These are phyloP conservation scores for Eulemur mongoz DNA, from an alignment of 2,797 vertebrate genomes.

Conservation along the genomic window DNA sequence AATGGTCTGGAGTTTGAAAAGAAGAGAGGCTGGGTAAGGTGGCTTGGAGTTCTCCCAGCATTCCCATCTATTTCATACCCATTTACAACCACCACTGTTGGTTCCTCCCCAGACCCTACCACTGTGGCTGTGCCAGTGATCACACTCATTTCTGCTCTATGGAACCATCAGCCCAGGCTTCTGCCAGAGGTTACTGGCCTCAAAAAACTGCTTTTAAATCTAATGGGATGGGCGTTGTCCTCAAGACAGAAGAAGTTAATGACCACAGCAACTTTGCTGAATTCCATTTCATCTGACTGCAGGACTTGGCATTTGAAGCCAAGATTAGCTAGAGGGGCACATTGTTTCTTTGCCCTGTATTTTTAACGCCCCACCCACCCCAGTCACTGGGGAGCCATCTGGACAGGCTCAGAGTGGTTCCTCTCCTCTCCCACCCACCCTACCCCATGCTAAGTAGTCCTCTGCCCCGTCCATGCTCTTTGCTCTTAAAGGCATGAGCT, in stretches of 20 bases:
- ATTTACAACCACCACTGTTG: background rate
- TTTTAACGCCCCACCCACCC: background rate
- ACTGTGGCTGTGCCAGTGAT: background rate
- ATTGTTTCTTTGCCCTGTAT: constrained; percentile 31
- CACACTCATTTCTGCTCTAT: background rate
- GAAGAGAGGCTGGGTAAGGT: background rate
- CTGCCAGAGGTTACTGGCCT: constrained; percentile 35
- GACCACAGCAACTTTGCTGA: constrained; percentile 41
- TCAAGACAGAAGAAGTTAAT: constrained; percentile 58
- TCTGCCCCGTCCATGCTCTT: constrained; percentile 2
- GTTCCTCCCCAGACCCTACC: background rate
- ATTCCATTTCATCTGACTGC: constrained; percentile 56
- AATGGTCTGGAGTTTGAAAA: background rate
- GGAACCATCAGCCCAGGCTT: background rate
- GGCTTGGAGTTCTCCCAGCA: background rate
- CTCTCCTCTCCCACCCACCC: background rate
- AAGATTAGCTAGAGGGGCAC: constrained; percentile 25
- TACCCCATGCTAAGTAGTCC: background rate
- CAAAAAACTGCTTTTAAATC: constrained; percentile 1
- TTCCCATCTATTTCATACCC: background rate
- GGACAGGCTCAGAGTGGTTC: background rate
- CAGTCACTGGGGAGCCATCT: background rate
- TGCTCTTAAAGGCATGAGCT: constrained; percentile 28
- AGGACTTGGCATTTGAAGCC: constrained; percentile 50
- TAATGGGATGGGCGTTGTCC: constrained; percentile 59